phyloP scores from a whole-genome alignment of 1,140 invertebrate species.

The Cotesia typhae region DNA sequence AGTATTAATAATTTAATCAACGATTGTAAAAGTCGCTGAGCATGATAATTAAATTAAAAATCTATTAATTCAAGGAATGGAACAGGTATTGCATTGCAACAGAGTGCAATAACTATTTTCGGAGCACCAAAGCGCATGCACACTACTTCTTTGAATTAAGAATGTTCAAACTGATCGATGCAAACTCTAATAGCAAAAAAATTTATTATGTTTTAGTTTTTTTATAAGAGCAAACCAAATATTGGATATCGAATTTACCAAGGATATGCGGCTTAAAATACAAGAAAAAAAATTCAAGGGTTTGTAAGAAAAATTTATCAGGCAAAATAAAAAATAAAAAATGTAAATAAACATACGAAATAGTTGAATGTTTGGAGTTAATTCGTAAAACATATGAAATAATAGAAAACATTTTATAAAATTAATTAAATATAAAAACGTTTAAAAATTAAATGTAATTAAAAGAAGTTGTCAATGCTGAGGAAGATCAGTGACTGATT shows the following conservation, averaged over 20 bases:
- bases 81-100: constrained; percentile 14
- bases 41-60: not conserved
- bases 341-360: not conserved
- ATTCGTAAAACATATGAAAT: not conserved
- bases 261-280: too few relatives aligned
- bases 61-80: not conserved
- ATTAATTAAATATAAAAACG: not conserved
- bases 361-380: not conserved
- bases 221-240: too few relatives aligned
- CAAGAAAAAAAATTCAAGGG: not conserved
- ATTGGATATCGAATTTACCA: too few relatives aligned
- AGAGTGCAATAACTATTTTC: too few relatives aligned
- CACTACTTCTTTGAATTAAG: too few relatives aligned
- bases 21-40: not conserved
- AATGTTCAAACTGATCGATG: too few relatives aligned
- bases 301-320: not conserved
- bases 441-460: too few relatives aligned
- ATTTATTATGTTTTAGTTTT: too few relatives aligned
- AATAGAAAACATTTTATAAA: constrained; percentile 2
- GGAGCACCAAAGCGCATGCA: too few relatives aligned
- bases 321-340: not conserved
- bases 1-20: not conserved
- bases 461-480: too few relatives aligned
- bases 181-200: too few relatives aligned
- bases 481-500: too few relatives aligned